Evolutionary conservation across 2,888 invertebrate genomes (phyloP).

Genomic region (Conops quadrifasciatus): DNA sequence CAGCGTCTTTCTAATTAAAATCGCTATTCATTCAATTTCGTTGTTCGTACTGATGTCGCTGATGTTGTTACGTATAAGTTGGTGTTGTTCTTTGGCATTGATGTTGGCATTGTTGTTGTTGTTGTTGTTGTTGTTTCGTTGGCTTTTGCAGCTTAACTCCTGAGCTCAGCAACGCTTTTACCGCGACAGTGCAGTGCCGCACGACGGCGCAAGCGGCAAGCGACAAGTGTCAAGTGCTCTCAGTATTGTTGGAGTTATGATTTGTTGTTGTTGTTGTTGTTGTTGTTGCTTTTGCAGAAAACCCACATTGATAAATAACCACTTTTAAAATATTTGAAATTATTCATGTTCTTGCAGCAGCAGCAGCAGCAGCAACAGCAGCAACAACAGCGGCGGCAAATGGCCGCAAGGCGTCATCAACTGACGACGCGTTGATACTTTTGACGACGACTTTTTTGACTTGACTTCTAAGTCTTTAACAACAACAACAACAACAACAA

Average conservation of each 20-base stretch:
- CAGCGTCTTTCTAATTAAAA: constrained; percentile 31
- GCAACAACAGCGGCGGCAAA: neutral
- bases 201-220: neutral
- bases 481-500: too few relatives aligned
- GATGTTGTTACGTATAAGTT: neutral
- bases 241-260: neutral
- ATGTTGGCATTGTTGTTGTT: neutral
- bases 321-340: constrained; percentile 34
- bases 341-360: too few relatives aligned
- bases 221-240: neutral
- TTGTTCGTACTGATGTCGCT: neutral
- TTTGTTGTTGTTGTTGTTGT: constrained; percentile 1
- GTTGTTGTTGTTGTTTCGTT: constrained; percentile 7
- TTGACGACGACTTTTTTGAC: too few relatives aligned
- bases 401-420: too few relatives aligned
- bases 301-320: constrained; percentile 27
- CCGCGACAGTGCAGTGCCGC: neutral
- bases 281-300: neutral
- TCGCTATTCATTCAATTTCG: constrained; percentile 33
- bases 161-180: neutral
- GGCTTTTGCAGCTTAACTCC: too few relatives aligned
- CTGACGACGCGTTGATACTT: too few relatives aligned
- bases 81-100: neutral
- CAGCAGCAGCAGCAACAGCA: constrained; percentile 3
- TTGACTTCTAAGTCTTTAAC: too few relatives aligned